Evolutionary conservation across 2,888 invertebrate species (phyloP), one percentile per base, ranked within the genome.

Genomic region (Pristionchus entomophagus): DNA sequence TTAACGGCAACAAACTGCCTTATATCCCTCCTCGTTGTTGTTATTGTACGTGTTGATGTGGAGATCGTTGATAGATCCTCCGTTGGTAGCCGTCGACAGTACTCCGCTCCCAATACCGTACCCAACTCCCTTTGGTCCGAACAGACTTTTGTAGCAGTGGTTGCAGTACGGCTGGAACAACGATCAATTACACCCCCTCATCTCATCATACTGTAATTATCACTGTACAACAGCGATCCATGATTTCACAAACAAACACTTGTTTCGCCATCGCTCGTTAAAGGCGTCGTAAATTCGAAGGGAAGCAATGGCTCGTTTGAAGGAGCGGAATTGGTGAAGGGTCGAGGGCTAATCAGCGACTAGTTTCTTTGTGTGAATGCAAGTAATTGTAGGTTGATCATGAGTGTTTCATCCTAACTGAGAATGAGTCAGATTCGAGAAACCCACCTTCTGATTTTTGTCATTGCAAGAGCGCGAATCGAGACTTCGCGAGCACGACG

Each of bases 121-220:
- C 17, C 94, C 94, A 87, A 94, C 94, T 38, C 94, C 94, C 87
- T 94, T 94, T 22, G 94, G 94, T 19, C 94, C 94, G 91, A 94
- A 94, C 49, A 93, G 89, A 49, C 92, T 92, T 17, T 93, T 93
- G 90, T 95, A 94, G 90, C 94, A 94, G 35, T 94, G 92, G 86
- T 93, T 94, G 92, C 95, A 95, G 91, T 93, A 89, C 14, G 89
- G 87, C 88, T 88, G 51, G 82, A 82, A 62, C n/a, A n/a, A n/a
- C n/a, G n/a, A n/a, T n/a, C n/a, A 45, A 45, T 45, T 45, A 45
- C 73, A 35, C 6, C 22, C 26, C 41, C 10, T 73, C 14, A n/a
- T n/a, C n/a, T n/a, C n/a, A n/a, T n/a, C n/a, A n/a, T n/a, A n/a
- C n/a, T n/a, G n/a, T n/a, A n/a, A n/a, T n/a, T n/a, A n/a, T n/a